Evolutionary conservation across 1,140 invertebrate genomes (phyloP).

Genomic region (Coptotermes formosanus): DNA sequence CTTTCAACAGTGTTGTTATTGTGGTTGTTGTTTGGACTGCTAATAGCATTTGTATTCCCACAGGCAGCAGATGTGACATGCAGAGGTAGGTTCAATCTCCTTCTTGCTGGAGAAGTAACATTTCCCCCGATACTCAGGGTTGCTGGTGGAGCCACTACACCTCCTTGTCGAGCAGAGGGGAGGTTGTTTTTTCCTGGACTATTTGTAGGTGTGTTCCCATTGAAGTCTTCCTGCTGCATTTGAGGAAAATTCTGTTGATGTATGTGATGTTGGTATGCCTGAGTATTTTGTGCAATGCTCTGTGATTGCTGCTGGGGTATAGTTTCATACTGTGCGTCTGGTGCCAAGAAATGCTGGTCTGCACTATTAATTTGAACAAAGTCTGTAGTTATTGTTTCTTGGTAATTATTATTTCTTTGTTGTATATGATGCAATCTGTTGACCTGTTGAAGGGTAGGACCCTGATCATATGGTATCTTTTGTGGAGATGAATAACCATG

Average conservation of each 20-base stretch:
- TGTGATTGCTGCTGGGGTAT: constrained; percentile 42
- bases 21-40: constrained; percentile 32
- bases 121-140: constrained; percentile 12
- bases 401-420: constrained; percentile 19
- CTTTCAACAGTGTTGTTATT: constrained; percentile 34
- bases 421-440: background rate
- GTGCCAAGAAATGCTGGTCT: constrained; percentile 51
- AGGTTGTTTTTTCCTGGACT: constrained; percentile 32
- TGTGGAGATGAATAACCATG: background rate
- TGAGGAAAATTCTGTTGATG: constrained; percentile 34
- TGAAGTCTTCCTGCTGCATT: constrained; percentile 16
- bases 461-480: background rate
- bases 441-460: background rate
- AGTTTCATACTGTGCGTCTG: constrained; percentile 63
- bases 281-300: constrained; percentile 42
- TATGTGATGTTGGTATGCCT: constrained; percentile 45
- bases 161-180: background rate
- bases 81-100: constrained; percentile 39
- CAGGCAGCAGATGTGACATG: constrained; percentile 35
- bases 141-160: background rate
- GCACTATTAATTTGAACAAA: background rate
- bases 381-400: background rate
- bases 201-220: constrained; percentile 34
- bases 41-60: constrained; percentile 35
- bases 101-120: constrained; percentile 43